A percentile compares a stretch with the other conserved stretches of the same genome.
These are phyloP conservation scores for Oncorhynchus clarkii DNA, from an alignment of 2,113 vertebrate genomes.

Conservation along the genomic window DNA sequence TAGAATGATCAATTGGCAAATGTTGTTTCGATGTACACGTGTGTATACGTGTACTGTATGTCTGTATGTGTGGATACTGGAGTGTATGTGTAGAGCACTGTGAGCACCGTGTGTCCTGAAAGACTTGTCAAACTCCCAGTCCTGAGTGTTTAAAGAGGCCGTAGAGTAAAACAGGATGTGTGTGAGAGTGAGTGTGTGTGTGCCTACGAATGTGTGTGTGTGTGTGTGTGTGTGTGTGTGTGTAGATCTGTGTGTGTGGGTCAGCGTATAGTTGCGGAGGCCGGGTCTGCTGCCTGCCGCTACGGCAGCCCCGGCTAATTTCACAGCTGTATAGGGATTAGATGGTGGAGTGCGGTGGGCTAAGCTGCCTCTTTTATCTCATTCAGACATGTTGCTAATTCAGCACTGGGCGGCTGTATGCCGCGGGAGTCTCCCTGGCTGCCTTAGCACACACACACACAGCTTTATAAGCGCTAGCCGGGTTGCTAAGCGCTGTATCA, in stretches of 20 bases:
- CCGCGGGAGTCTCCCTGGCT: conserved; percentile 67
- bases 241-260: conserved; percentile 18
- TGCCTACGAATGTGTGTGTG: not conserved
- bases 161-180: conserved; percentile 13
- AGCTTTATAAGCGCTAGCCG: too few relatives aligned
- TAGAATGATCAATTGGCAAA: not conserved
- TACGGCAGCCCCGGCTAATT: conserved; percentile 62
- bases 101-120: not conserved
- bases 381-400: conserved; percentile 94
- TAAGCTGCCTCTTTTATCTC: conserved; percentile 90
- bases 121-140: not conserved
- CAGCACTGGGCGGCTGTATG: conserved; percentile 77
- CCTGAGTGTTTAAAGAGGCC: not conserved
- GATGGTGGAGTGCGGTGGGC: conserved; percentile 74
- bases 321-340: conserved; percentile 88
- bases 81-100: not conserved
- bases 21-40: not conserved
- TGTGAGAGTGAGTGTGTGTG: too few relatives aligned
- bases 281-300: conserved; percentile 14
- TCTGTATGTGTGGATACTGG: too few relatives aligned
- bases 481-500: conserved; percentile 80
- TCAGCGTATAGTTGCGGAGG: conserved; percentile 41
- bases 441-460: too few relatives aligned
- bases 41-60: too few relatives aligned
- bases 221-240: not conserved